Base-by-base conservation (phyloP, 1,140 invertebrate genomes). In the Penaeus indicus region DNA sequence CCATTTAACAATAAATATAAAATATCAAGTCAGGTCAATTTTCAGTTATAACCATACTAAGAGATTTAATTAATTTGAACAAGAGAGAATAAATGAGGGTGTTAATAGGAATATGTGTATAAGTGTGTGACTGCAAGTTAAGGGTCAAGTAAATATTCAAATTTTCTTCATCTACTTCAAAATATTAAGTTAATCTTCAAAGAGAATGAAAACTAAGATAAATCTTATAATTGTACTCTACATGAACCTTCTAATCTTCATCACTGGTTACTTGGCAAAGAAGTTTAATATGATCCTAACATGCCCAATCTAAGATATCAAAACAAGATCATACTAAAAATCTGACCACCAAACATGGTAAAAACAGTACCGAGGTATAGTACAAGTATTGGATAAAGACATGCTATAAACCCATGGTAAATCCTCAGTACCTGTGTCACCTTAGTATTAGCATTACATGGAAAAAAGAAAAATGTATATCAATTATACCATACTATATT, bases 401-500 rank as follows among this genome's bases (percentile, higher is more conserved):
- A 32, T 75, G 7, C 27, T 32, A 25, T 32, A 75, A 75, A 75
- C n/a, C 42, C 72, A 75, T 75, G 5, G 72, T 27, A 27, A 84
- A 69, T 25, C 21, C 62, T 64, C 21, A 84, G 62, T 84, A 84
- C 82, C 82, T 84, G 82, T 84, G 32, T 84, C 82, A 84, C 82
- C 82, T 84, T 80, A 80, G 54, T 25, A 60, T 47, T 69, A 84
- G 82, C 82, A 84, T 84, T 84, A 84, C 82, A 84, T 84, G 82
- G 32, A 84, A 84, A 67, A 64, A 84, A 84, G 63, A 84, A 81
- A 81, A 42, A 84, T 67, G 25, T 16, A 47, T 19, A 84, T 84
- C 27, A 69, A 84, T 54, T 54, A 54, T 54, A 54, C 54, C 54
- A 54, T 54, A 54, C 10, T 54, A 54, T 16, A 54, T 54, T 54